These are phyloP conservation scores for Sitodiplosis mosellana DNA, from an alignment of 1,140 invertebrate species.

Conservation along the genomic window DNA sequence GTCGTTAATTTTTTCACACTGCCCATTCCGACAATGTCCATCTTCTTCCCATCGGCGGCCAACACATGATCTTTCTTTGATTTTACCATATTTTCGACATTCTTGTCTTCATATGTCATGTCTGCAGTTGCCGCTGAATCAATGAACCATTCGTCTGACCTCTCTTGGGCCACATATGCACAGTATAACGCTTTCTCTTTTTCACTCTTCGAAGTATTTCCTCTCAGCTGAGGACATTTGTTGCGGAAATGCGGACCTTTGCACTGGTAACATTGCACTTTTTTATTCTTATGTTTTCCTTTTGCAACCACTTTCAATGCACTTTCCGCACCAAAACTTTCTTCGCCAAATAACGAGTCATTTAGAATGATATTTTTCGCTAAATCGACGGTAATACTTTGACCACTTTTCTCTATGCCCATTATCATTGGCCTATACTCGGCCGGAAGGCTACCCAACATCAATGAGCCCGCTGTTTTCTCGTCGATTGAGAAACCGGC, in stretches of 20 bases:
- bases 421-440: slow-evolving; percentile 23
- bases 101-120: background rate
- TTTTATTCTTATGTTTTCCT: background rate
- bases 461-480: slow-evolving; percentile 18
- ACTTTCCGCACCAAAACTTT: background rate
- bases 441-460: slow-evolving; percentile 20
- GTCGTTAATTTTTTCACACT: background rate
- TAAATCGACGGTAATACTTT: slow-evolving; percentile 13
- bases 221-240: background rate
- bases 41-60: background rate
- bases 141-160: slow-evolving; percentile 1
- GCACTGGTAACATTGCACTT: background rate
- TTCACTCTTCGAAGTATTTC: background rate
- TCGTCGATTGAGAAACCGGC: slow-evolving; percentile 1
- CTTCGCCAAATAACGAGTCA: background rate
- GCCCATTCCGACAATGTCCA: background rate
- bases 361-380: slow-evolving; percentile 20
- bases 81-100: background rate
- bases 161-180: background rate
- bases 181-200: background rate
- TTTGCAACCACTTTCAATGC: background rate
- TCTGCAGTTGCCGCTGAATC: slow-evolving; percentile 4
- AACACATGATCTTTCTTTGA: background rate
- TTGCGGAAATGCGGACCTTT: background rate
- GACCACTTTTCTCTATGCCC: slow-evolving; percentile 16